Percentiles rank a stretch among this genome's conserved stretches.
Conservation (phyloP, 2,113 vertebrate genomes). For the Colius striatus region DNA sequence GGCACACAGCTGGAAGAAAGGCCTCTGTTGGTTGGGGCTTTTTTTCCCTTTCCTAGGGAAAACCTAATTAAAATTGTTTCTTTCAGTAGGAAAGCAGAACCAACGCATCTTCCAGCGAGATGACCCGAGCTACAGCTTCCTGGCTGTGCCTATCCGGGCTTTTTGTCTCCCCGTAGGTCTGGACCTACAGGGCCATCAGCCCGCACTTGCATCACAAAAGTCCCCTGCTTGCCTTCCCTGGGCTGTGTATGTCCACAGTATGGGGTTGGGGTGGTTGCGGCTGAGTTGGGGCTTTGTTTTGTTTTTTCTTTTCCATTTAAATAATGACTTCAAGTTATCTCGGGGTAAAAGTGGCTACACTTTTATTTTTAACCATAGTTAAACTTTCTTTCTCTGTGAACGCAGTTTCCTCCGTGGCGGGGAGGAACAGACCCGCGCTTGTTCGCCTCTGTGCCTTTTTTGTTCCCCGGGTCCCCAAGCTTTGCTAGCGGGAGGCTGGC, state of each 20-base stretch:
- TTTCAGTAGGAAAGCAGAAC: constrained; percentile 65
- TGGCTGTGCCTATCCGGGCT: not conserved
- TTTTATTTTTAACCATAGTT: constrained; percentile 47
- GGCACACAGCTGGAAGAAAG: constrained; percentile 73
- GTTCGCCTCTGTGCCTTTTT: constrained; percentile 56
- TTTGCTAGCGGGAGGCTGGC: constrained; percentile 26
- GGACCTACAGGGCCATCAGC: not conserved
- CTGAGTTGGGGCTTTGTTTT: not conserved
- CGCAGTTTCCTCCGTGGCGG: not conserved
- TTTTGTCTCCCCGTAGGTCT: not conserved
- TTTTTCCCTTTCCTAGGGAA: constrained; percentile 34
- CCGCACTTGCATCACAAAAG: constrained; percentile 14
- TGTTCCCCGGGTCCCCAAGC: constrained; percentile 45
- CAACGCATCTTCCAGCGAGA: not conserved
- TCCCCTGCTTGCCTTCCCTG: not conserved
- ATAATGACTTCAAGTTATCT: constrained; percentile 31
- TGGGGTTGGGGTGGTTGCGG: not conserved
- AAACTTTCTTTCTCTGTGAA: constrained; percentile 55
- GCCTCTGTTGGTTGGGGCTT: constrained; percentile 12
- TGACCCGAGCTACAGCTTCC: not conserved
- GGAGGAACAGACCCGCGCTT: constrained; percentile 47
- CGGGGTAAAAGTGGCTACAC: not conserved
- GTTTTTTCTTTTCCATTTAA: not conserved
- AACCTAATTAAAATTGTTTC: constrained; percentile 49
- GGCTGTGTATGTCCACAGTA: not conserved